Percentiles rank a stretch among this genome's conserved stretches.
Conservation (phyloP, 2,113 vertebrate genomes). For the Corythoichthys intestinalis region DNA sequence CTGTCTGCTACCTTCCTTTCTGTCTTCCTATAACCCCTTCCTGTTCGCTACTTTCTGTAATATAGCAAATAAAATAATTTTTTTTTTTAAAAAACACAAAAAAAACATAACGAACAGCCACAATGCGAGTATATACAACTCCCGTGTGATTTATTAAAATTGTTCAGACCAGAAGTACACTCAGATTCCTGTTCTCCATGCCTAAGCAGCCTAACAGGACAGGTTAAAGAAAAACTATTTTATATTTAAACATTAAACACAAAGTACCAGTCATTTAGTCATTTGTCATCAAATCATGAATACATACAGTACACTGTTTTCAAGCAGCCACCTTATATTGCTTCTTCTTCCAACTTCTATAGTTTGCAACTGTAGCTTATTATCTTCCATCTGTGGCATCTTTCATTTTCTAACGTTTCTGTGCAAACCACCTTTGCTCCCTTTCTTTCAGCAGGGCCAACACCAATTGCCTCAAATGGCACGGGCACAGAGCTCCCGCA, state of each 20-base stretch:
- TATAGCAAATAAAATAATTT: too few species aligned
- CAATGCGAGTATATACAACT: too few species aligned
- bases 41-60: too few species aligned
- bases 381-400: slow-evolving; percentile 34
- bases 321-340: slow-evolving; percentile 14
- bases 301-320: neutral
- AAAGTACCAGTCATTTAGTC: neutral
- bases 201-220: too few species aligned
- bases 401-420: slow-evolving; percentile 34
- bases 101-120: too few species aligned
- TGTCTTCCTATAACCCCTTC: too few species aligned
- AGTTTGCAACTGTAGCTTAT: slow-evolving; percentile 45
- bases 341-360: slow-evolving; percentile 36
- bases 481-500: slow-evolving; percentile 58
- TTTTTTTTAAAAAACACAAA: too few species aligned
- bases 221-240: neutral
- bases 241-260: neutral
- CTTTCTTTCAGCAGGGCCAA: slow-evolving; percentile 70
- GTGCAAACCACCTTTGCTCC: slow-evolving; percentile 17
- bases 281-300: neutral
- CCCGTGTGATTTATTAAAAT: too few species aligned
- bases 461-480: slow-evolving; percentile 55
- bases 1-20: too few species aligned
- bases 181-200: too few species aligned
- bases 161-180: too few species aligned